These are phyloP conservation scores for Euthynnus affinis DNA, from an alignment of 2,797 vertebrate species.

Conservation along the genomic window DNA sequence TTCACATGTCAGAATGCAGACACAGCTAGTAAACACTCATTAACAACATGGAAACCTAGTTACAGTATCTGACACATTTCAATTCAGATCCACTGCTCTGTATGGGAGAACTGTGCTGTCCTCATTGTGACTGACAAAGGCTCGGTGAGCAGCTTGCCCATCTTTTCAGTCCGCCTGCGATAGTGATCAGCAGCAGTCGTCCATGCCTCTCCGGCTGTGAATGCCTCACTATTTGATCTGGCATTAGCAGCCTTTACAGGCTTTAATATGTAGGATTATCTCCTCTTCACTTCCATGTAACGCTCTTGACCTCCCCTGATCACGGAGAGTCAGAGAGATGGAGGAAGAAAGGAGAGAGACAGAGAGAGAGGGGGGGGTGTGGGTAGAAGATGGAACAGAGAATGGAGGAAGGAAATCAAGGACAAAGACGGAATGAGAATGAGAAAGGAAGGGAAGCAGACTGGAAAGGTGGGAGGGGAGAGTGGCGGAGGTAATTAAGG, in stretches of 20 bases:
- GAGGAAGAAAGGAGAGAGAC: constrained; percentile 28
- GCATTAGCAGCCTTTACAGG: constrained; percentile 76
- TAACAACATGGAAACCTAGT: neutral
- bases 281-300: constrained; percentile 68
- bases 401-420: constrained; percentile 29
- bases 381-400: neutral
- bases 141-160: constrained; percentile 30
- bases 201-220: constrained; percentile 32
- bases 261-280: constrained; percentile 83
- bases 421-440: constrained; percentile 28
- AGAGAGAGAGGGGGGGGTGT: neutral
- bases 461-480: constrained; percentile 15
- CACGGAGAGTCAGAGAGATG: constrained; percentile 34
- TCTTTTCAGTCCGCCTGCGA: constrained; percentile 38
- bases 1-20: constrained; percentile 8
- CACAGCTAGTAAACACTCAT: constrained; percentile 12
- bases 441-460: constrained; percentile 9
- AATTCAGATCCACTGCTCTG: constrained; percentile 24
- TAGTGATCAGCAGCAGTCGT: constrained; percentile 54
- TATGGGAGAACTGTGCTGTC: neutral
- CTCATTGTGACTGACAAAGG: constrained; percentile 53
- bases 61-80: constrained; percentile 23
- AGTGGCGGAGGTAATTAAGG: constrained; percentile 21
- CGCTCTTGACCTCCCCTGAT: constrained; percentile 73
- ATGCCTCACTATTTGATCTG: constrained; percentile 78